These are phyloP conservation scores for Baryphthengus martii DNA, from an alignment of 2,113 vertebrate species.

Conservation along the genomic window DNA sequence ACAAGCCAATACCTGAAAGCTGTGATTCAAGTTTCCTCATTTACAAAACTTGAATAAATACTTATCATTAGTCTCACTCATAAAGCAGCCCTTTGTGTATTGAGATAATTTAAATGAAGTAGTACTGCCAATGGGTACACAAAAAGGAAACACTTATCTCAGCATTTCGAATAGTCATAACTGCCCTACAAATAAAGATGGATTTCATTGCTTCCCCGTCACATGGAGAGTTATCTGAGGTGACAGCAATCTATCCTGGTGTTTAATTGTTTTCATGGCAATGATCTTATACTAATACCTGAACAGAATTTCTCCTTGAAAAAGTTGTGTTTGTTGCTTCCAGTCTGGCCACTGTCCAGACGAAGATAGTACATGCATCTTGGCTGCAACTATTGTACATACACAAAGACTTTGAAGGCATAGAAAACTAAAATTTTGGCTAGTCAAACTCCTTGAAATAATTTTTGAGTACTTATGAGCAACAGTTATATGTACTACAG, in stretches of 20 bases:
- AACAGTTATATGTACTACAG: neutral
- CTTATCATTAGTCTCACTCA: neutral
- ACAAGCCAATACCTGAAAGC: neutral
- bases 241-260: neutral
- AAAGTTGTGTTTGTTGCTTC: neutral
- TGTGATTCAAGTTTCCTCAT: neutral
- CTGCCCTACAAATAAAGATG: neutral
- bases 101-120: neutral
- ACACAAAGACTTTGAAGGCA: neutral
- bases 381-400: neutral
- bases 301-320: neutral
- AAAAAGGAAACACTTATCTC: neutral
- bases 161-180: neutral
- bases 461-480: neutral
- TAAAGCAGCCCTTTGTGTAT: neutral
- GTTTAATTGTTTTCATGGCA: neutral
- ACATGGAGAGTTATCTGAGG: fast-evolving
- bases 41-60: neutral
- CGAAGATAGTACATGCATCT: neutral
- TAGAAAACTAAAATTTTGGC: neutral
- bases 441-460: neutral
- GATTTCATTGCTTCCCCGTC: neutral
- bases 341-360: no score
- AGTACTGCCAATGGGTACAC: neutral
- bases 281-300: neutral